Percentiles rank a stretch among this genome's conserved stretches.
These are phyloP conservation scores for Tetragnatha montana DNA, from an alignment of 2,888 invertebrate genomes.

Conservation along the genomic window DNA sequence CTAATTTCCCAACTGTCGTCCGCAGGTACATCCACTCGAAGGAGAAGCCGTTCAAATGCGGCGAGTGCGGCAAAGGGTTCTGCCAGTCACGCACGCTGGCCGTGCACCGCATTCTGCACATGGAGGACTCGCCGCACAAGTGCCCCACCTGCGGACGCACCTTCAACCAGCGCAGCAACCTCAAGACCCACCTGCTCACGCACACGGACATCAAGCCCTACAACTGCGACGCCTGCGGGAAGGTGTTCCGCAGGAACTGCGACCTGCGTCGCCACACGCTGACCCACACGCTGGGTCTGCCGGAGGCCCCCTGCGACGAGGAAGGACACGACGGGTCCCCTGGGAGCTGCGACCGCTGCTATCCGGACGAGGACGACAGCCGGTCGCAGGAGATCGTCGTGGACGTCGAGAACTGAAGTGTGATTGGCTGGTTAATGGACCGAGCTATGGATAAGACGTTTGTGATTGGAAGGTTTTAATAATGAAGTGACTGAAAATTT, in stretches of 20 bases:
- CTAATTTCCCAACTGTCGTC: constrained; percentile 72
- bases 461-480: too few species aligned
- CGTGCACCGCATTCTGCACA: constrained; percentile 96
- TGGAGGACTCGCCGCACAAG: constrained; percentile 95
- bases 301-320: constrained; percentile 56
- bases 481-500: too few species aligned
- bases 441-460: neutral
- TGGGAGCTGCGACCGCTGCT: constrained; percentile 62
- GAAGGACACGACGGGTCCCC: constrained; percentile 49
- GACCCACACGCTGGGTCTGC: constrained; percentile 81
- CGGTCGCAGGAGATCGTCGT: constrained; percentile 71
- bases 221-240: constrained; percentile 90
- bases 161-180: constrained; percentile 93
- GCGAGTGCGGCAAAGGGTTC: constrained; percentile 97
- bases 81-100: constrained; percentile 97
- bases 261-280: constrained; percentile 91
- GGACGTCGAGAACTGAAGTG: constrained; percentile 67
- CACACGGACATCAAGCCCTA: constrained; percentile 96
- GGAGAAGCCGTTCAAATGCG: constrained; percentile 98
- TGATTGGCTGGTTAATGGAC: neutral
- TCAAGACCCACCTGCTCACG: constrained; percentile 92
- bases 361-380: constrained; percentile 64
- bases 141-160: constrained; percentile 93
- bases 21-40: constrained; percentile 97
- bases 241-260: constrained; percentile 93